Evolutionary conservation across 2,113 vertebrate species (phyloP), one percentile per base, ranked within the genome.

Genomic region (Odocoileus hemionus): DNA sequence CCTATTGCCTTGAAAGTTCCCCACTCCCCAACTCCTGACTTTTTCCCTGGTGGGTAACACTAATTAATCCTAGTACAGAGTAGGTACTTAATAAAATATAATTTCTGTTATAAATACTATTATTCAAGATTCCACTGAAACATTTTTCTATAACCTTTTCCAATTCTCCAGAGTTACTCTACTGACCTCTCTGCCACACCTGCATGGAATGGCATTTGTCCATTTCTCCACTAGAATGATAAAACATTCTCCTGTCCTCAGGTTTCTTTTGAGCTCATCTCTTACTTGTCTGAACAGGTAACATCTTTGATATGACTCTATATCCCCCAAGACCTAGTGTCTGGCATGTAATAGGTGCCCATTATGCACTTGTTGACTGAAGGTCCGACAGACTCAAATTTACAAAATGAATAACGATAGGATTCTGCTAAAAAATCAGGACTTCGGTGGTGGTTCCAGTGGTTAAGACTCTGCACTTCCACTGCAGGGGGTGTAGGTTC

Each of bases 241-340:
- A 80, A 90, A 96, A 86, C 39, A 86, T 54, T 85, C 74, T 86
- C 57, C 5, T 74, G 43, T 64, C 26, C 43, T 33, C 3, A 89
- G 25, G 16, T 82, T 92, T 61, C 58, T 78, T 52, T 80, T 54
- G 43, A 55, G 76, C 55, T 86, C 86, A 23, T 85, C 58, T 89
- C 39, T 88, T 87, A 33, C 52, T 64, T 94, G 45, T 93, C 57
- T 70, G 45, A 96, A 83, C 43, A 96, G 30, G 47, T 82, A 96
- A 43, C 50, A 60, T 78, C 79, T 92, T 92, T 84, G 70, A 83
- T 45, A 78, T 8, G 93, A 74, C 28, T 84, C 39, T 45, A 4
- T 50, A 79, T 28, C 25, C 47, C 26, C 36, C 25, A 57, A 93
- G 36, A 91, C 61, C n/a, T 39, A 87, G 13, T 28, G 15, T 39